These are phyloP conservation scores for Prionace glauca DNA, from an alignment of 2,797 vertebrate species.

Conservation along the genomic window DNA sequence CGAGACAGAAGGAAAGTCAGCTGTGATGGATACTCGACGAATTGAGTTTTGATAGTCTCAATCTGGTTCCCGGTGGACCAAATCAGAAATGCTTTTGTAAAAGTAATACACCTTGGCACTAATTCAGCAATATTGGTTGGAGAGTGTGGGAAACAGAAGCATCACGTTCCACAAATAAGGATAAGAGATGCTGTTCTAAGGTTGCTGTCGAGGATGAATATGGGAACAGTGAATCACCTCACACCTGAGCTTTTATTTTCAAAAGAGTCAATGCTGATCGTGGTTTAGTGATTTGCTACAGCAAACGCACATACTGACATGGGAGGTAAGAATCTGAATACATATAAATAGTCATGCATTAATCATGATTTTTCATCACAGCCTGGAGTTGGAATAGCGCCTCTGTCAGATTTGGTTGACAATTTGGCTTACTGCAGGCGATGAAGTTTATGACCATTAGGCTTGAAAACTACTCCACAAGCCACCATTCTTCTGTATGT, in stretches of 20 bases:
- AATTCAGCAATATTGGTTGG: not conserved
- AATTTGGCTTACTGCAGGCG: too few species aligned
- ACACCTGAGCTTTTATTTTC: not conserved
- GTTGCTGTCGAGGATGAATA: not conserved
- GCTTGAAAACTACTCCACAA: too few species aligned
- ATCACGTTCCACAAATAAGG: not conserved
- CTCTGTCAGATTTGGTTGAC: too few species aligned
- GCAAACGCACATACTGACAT: not conserved
- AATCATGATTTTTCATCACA: too few species aligned
- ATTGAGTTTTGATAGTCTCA: constrained; percentile 7
- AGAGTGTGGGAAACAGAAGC: not conserved
- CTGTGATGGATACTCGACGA: not conserved
- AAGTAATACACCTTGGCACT: not conserved
- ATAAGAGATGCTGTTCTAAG: not conserved
- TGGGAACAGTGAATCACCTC: not conserved
- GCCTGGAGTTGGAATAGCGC: too few species aligned
- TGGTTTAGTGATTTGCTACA: not conserved
- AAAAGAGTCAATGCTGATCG: not conserved
- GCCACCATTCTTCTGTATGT: too few species aligned
- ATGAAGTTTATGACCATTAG: too few species aligned
- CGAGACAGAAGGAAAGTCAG: not conserved
- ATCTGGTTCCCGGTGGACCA: not conserved
- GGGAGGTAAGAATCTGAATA: too few species aligned
- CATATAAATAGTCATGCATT: too few species aligned
- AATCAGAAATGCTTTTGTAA: not conserved